These are phyloP conservation scores for Hipposideros armiger DNA, from an alignment of 2,113 vertebrate species.

Conservation along the genomic window DNA sequence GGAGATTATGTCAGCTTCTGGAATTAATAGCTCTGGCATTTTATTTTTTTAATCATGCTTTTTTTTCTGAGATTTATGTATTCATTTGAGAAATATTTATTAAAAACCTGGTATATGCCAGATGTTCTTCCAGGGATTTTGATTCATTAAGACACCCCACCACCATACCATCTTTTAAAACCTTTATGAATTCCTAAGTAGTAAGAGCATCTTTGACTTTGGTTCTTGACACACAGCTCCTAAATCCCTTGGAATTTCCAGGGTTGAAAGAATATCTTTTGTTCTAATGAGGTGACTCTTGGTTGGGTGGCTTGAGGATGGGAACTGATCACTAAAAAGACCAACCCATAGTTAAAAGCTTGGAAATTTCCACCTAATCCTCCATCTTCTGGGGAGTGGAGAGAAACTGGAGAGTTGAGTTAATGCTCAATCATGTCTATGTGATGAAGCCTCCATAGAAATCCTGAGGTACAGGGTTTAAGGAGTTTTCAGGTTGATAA, in stretches of 20 bases:
- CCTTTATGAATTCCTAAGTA: not conserved
- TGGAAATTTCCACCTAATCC: not conserved
- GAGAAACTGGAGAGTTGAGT: too few species aligned
- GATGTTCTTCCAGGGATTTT: not conserved
- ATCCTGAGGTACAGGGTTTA: not conserved
- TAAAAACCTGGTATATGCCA: not conserved
- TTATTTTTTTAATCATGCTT: not conserved
- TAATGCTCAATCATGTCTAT: not conserved
- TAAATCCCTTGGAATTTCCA: too few species aligned
- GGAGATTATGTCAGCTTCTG: not conserved
- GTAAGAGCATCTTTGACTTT: too few species aligned
- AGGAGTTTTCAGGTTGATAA: not conserved
- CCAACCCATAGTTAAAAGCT: not conserved
- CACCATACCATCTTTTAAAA: not conserved
- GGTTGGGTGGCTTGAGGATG: not conserved
- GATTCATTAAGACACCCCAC: not conserved
- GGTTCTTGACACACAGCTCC: too few species aligned
- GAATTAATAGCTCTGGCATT: not conserved
- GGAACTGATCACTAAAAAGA: not conserved
- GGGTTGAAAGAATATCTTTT: too few species aligned
- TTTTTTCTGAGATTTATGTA: not conserved
- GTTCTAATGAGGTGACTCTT: too few species aligned
- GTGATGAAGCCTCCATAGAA: not conserved
- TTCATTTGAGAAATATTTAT: not conserved
- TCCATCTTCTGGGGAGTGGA: not conserved